Percentiles rank a stretch among this genome's conserved stretches.
Evolutionary conservation across 2,888 invertebrate genomes (phyloP).

Genomic region (Hypomecis punctinalis): DNA sequence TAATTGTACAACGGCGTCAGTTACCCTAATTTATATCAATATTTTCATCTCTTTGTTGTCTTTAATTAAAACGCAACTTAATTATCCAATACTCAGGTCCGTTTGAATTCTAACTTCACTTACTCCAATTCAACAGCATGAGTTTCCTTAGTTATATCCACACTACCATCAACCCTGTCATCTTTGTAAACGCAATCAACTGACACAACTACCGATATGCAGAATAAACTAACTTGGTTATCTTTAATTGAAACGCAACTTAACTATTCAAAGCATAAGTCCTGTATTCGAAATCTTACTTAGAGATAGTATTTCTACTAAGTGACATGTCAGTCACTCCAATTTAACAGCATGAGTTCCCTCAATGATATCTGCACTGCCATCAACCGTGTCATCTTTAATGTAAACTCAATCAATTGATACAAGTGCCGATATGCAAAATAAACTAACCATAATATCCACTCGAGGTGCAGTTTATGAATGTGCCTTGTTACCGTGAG

Average conservation of each 20-base stretch:
- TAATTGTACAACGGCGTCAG: no score
- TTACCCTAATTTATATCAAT: no score
- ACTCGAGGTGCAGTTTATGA: constrained; percentile 27
- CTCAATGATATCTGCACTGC: neutral
- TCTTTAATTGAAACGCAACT: no score
- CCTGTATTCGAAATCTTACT: no score
- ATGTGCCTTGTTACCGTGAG: constrained; percentile 30
- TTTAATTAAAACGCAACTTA: no score
- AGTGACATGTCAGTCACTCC: neutral
- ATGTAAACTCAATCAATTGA: constrained; percentile 15
- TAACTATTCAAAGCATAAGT: no score
- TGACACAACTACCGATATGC: constrained; percentile 31
- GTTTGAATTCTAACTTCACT: no score
- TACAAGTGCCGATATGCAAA: constrained; percentile 36
- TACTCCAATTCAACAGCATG: neutral
- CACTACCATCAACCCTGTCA: neutral
- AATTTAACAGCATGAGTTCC: neutral
- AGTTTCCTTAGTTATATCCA: neutral
- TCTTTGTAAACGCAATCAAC: constrained; percentile 15
- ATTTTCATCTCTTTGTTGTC: no score
- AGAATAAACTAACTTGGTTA: constrained; percentile 38
- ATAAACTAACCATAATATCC: constrained; percentile 31
- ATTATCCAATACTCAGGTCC: no score
- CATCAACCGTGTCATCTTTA: constrained; percentile 1
- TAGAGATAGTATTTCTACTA: neutral